Percentiles rank a stretch among this genome's conserved stretches.
These are phyloP conservation scores for Atlantisia rogersi DNA, from an alignment of 2,113 vertebrate species.

Conservation along the genomic window DNA sequence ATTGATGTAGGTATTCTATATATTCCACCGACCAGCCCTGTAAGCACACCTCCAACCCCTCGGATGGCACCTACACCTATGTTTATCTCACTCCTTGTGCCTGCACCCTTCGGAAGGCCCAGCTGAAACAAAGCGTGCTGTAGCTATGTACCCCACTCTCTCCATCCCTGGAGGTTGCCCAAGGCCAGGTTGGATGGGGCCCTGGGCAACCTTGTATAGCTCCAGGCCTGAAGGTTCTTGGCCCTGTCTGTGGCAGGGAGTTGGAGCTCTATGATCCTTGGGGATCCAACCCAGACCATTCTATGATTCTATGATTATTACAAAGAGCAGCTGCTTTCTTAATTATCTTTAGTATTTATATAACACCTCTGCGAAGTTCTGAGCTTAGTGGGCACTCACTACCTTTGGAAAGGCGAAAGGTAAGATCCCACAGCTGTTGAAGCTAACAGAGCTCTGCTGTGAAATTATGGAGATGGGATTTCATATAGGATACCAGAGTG, in stretches of 20 bases:
- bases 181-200: too few species aligned
- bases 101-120: neutral
- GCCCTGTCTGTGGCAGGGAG: too few species aligned
- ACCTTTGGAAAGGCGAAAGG: neutral
- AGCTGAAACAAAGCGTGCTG: neutral
- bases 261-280: too few species aligned
- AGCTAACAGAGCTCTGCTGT: neutral
- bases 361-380: neutral
- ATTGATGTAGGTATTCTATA: neutral
- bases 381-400: neutral
- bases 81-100: neutral
- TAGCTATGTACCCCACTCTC: neutral
- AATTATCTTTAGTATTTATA: neutral
- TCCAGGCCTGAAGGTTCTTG: too few species aligned
- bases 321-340: neutral
- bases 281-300: too few species aligned
- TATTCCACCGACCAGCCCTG: neutral
- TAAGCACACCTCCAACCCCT: neutral
- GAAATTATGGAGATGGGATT: neutral
- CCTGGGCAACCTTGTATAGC: too few species aligned
- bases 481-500: neutral
- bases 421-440: rapidly evolving
- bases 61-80: rapidly evolving
- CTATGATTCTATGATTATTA: neutral
- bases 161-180: neutral